phyloP scores from a whole-genome alignment of 2,797 vertebrate species.

The Smutsia temminckii region DNA sequence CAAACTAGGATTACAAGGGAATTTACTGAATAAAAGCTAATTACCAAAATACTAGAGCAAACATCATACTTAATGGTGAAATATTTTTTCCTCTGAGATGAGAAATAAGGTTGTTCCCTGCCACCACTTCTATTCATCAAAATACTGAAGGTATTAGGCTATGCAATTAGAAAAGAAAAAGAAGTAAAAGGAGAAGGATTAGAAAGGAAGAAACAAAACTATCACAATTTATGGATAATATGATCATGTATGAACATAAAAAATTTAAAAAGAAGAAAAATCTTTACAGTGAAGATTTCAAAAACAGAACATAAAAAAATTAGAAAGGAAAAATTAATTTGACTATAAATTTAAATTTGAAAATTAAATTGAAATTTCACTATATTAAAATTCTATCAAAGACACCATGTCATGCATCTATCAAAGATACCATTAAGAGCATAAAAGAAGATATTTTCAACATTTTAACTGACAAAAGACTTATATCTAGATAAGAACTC shows the following conservation, averaged over 20 bases:
- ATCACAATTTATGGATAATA: background rate
- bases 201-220: background rate
- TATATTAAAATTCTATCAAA: background rate
- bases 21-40: conserved; percentile 44
- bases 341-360: background rate
- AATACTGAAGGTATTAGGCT: background rate
- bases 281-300: background rate
- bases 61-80: conserved; percentile 13
- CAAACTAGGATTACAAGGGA: background rate
- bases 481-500: background rate
- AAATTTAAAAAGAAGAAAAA: background rate
- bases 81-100: background rate
- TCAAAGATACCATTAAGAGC: background rate
- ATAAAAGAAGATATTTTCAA: background rate
- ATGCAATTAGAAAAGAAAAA: background rate
- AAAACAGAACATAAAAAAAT: background rate
- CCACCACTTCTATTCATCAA: background rate
- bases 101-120: background rate
- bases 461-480: background rate
- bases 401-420: background rate
- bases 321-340: conserved; percentile 30
- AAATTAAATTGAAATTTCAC: too few species aligned
- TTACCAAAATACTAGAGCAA: background rate
- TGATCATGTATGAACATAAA: background rate
- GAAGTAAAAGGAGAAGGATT: background rate